Evolutionary conservation across 2,113 vertebrate species (phyloP).

Genomic region (Dipodomys merriami): DNA sequence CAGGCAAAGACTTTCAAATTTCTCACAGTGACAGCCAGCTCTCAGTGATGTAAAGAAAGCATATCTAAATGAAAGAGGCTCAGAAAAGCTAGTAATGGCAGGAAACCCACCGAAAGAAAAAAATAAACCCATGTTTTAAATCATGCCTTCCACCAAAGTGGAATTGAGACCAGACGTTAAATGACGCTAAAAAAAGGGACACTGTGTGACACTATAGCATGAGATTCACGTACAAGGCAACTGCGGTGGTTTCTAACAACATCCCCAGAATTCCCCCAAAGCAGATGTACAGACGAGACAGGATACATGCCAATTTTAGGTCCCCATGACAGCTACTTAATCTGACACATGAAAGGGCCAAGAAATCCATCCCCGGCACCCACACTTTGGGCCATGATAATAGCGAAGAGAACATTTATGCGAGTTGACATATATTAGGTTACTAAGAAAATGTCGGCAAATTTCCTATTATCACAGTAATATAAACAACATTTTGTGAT

Average conservation of each 20-base stretch:
- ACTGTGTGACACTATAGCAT: background rate
- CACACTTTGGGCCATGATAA: background rate
- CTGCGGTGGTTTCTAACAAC: fast-evolving
- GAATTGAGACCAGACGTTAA: background rate
- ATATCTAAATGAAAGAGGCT: background rate
- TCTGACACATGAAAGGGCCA: background rate
- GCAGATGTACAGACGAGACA: background rate
- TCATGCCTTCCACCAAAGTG: background rate
- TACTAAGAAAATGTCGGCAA: constrained; percentile 39
- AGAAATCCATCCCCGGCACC: background rate
- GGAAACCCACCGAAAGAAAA: background rate
- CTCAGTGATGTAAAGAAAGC: background rate
- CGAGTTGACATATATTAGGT: constrained; percentile 14
- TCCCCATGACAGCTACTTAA: background rate
- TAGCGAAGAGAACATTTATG: background rate
- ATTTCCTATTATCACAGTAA: background rate
- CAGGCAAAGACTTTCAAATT: background rate
- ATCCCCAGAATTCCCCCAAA: too few relatives aligned
- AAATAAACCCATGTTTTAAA: background rate
- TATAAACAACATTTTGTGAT: background rate
- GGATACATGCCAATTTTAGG: background rate
- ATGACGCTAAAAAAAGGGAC: background rate
- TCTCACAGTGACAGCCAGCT: background rate
- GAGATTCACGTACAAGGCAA: background rate
- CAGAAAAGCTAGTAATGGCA: background rate